Evolutionary conservation across 2,888 invertebrate genomes (phyloP).

Genomic region (Ophraella communa): DNA sequence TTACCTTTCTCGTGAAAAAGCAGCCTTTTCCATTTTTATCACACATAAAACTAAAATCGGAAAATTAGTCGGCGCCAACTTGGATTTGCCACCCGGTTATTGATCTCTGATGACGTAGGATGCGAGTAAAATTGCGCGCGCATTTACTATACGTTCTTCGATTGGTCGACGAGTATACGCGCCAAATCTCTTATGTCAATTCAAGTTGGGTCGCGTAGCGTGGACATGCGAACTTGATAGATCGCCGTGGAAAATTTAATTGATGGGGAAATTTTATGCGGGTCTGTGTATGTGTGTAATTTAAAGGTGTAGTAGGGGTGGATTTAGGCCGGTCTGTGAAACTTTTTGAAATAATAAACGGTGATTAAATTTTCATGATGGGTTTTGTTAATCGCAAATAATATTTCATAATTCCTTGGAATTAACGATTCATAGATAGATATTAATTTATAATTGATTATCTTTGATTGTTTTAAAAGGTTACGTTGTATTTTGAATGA

Average conservation of each 20-base stretch:
- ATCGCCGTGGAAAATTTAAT: slow-evolving; percentile 34
- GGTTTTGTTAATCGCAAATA: too few species aligned
- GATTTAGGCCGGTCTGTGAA: background rate
- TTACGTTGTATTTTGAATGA: too few species aligned
- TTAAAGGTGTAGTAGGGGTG: background rate
- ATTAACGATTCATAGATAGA: too few species aligned
- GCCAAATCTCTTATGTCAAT: slow-evolving; percentile 53
- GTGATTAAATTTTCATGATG: too few species aligned
- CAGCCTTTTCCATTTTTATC: slow-evolving; percentile 76
- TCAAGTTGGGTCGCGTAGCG: slow-evolving; percentile 32
- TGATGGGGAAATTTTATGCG: slow-evolving; percentile 27
- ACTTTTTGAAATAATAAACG: background rate
- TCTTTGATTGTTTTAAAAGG: too few species aligned
- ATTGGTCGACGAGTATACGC: slow-evolving; percentile 52
- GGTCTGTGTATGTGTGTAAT: slow-evolving; percentile 6
- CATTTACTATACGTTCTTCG: slow-evolving; percentile 35
- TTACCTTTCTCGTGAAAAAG: slow-evolving; percentile 71
- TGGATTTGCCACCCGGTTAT: slow-evolving; percentile 49
- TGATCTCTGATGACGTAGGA: slow-evolving; percentile 42
- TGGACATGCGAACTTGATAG: slow-evolving; percentile 44
- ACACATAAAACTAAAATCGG: slow-evolving; percentile 65
- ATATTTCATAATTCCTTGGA: too few species aligned
- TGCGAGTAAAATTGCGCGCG: slow-evolving; percentile 42
- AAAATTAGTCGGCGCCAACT: slow-evolving; percentile 50
- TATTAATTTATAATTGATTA: too few species aligned